phyloP scores from a whole-genome alignment of 2,888 invertebrate genomes.

The Campaea margaritaria region DNA sequence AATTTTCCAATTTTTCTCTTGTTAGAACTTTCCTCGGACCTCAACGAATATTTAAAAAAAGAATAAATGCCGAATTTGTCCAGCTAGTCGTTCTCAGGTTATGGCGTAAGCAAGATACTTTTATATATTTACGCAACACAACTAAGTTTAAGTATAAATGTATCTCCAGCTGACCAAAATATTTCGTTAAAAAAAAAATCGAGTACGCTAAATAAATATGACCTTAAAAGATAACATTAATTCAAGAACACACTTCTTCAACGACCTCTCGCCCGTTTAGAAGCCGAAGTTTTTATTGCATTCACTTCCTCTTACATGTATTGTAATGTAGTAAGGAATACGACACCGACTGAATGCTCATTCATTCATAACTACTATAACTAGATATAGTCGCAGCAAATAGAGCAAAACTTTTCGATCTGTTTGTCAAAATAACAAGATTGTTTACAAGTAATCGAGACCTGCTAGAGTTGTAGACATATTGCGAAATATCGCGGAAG shows the following conservation, averaged over 20 bases:
- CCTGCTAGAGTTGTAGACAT: not conserved
- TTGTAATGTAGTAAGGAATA: conserved; percentile 5
- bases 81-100: too few species aligned
- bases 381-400: conserved; percentile 30
- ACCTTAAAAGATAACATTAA: conserved; percentile 18
- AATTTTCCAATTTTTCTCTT: too few species aligned
- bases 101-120: too few species aligned
- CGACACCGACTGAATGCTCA: conserved; percentile 24
- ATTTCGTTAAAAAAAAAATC: too few species aligned
- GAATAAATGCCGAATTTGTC: too few species aligned
- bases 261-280: conserved; percentile 10
- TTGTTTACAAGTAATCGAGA: conserved; percentile 27
- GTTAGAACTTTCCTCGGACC: too few species aligned
- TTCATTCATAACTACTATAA: conserved; percentile 28
- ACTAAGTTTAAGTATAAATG: too few species aligned
- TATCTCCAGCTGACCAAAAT: not conserved
- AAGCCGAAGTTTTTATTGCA: conserved; percentile 15
- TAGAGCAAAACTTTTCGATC: conserved; percentile 29
- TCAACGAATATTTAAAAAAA: too few species aligned
- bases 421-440: conserved; percentile 21
- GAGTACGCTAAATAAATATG: conserved; percentile 15
- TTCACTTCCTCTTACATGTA: conserved; percentile 18
- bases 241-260: conserved; percentile 22
- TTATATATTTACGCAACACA: too few species aligned
- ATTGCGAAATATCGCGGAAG: not conserved